phyloP scores from a whole-genome alignment of 2,113 vertebrate species.

The Myotis davidii region DNA sequence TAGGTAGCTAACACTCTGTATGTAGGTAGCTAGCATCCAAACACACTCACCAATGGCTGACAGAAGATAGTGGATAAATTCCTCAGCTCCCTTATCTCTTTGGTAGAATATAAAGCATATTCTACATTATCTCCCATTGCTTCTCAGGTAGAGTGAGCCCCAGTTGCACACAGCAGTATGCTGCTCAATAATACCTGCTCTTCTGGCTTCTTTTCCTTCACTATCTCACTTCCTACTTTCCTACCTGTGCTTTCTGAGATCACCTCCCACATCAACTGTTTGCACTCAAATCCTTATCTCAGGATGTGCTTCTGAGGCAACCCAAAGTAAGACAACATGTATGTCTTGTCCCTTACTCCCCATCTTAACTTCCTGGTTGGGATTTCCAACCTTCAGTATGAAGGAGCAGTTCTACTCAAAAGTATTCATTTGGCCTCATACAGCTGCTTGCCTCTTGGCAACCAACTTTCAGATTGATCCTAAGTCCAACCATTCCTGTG shows the following conservation, averaged over 20 bases:
- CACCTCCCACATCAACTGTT: neutral
- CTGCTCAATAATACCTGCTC: neutral
- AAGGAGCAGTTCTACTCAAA: constrained; percentile 7
- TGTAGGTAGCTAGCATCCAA: neutral
- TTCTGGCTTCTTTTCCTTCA: constrained; percentile 22
- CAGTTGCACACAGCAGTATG: neutral
- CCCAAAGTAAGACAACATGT: neutral
- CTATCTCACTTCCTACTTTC: neutral
- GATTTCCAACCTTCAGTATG: neutral
- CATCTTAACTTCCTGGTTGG: neutral
- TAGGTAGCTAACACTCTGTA: neutral
- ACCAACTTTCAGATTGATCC: neutral
- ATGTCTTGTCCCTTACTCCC: neutral
- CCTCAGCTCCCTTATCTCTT: neutral
- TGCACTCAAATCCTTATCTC: neutral
- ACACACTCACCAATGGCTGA: neutral
- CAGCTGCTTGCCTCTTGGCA: constrained; percentile 1
- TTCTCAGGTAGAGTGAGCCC: neutral
- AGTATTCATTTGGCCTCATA: neutral
- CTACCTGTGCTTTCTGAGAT: neutral
- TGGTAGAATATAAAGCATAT: constrained; percentile 4
- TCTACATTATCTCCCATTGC: neutral
- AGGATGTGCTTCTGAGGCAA: constrained; percentile 16
- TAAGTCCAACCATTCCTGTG: neutral
- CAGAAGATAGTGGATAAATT: neutral